These are phyloP conservation scores for Rana temporaria DNA, from an alignment of 2,113 vertebrate species.

Conservation along the genomic window DNA sequence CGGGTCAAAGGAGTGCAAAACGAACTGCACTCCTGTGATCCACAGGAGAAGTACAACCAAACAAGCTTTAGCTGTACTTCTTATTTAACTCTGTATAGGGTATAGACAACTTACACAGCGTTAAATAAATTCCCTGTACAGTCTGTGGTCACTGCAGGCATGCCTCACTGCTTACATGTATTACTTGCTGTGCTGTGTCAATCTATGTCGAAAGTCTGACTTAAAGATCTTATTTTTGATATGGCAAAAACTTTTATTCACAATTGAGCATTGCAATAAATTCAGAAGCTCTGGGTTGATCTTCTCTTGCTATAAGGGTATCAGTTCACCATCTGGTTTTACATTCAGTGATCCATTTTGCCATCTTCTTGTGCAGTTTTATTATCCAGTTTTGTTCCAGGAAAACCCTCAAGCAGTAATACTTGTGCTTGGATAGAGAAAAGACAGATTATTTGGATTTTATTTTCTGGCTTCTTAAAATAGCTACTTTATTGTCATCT, in stretches of 20 bases:
- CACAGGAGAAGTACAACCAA: too few relatives aligned
- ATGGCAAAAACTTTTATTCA: background rate
- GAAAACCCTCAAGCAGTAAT: background rate
- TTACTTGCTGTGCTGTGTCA: background rate
- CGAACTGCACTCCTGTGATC: too few relatives aligned
- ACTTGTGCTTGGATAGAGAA: conserved; percentile 10
- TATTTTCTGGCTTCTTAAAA: background rate
- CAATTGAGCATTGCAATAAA: background rate
- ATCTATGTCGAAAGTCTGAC: too few relatives aligned
- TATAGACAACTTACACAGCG: background rate
- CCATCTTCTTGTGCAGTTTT: conserved; percentile 24
- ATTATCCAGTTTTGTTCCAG: conserved; percentile 26
- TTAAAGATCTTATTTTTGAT: background rate
- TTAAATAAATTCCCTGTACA: background rate
- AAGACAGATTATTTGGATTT: conserved; percentile 6
- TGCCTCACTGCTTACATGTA: background rate
- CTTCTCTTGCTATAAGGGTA: background rate
- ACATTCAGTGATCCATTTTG: conserved; percentile 5
- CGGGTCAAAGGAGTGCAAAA: too few relatives aligned
- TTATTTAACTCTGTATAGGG: too few relatives aligned
- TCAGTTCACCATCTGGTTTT: conserved; percentile 19
- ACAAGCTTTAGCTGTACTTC: too few relatives aligned
- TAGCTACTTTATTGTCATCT: background rate
- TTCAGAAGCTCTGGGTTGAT: background rate
- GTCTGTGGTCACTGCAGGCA: too few relatives aligned